Conservation (phyloP, 1,140 invertebrate species). For the Calliphora vicina region DNA sequence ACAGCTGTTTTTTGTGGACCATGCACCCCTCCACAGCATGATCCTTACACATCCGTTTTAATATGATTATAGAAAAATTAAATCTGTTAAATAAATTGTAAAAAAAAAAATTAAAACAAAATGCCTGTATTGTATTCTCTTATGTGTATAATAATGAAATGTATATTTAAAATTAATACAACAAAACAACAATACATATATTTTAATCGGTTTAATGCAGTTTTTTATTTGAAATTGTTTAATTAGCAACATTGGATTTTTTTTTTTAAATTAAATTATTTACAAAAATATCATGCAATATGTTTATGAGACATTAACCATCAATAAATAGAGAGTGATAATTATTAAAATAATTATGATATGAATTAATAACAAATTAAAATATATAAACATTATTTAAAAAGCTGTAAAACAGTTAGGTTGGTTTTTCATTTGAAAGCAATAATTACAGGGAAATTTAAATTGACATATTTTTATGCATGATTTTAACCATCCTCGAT, state of each 20-base stretch:
- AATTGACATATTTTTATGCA: no score
- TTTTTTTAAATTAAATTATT: background rate
- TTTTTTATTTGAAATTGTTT: background rate
- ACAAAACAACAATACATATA: background rate
- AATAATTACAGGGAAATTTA: no score
- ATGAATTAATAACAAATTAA: no score
- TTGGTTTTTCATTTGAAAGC: no score
- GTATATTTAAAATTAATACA: background rate
- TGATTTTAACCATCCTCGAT: constrained; percentile 44
- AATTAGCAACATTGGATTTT: background rate
- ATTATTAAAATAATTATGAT: no score
- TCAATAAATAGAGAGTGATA: background rate
- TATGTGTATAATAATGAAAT: background rate
- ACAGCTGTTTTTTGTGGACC: background rate
- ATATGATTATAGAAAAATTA: background rate
- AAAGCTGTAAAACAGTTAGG: no score
- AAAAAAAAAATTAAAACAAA: background rate
- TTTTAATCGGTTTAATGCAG: background rate
- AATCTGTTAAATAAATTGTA: background rate
- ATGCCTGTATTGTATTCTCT: background rate
- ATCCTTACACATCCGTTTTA: background rate
- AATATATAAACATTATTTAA: no score
- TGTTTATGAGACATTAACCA: background rate
- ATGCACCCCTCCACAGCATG: no score
- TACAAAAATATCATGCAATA: background rate